Evolutionary conservation across 2,888 invertebrate species (phyloP).

Genomic region (Pimpla rufipes): DNA sequence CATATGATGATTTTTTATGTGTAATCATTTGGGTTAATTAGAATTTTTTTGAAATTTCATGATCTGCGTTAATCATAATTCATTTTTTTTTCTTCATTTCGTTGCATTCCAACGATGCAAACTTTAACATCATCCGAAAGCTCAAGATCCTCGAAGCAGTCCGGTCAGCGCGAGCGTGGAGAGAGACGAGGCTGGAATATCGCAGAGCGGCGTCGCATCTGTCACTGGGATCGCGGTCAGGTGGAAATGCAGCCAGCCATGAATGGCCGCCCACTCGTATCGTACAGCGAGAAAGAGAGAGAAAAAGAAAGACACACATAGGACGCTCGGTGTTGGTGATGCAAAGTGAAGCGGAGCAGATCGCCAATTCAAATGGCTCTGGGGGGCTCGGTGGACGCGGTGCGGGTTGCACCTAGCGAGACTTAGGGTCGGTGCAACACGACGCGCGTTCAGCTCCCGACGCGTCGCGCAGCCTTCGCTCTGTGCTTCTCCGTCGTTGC

Average conservation of each 20-base stretch:
- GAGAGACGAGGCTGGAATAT: neutral
- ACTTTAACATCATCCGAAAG: no score
- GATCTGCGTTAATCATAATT: no score
- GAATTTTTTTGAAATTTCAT: no score
- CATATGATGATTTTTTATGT: no score
- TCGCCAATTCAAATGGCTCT: constrained; percentile 7
- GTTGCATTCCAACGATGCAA: no score
- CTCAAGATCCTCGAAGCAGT: constrained; percentile 28
- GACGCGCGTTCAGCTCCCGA: neutral
- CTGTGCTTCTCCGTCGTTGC: neutral
- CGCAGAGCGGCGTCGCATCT: constrained; percentile 11
- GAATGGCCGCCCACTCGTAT: constrained; percentile 71
- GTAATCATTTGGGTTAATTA: no score
- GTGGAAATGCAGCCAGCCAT: constrained; percentile 70
- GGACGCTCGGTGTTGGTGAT: neutral
- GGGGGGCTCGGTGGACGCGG: neutral
- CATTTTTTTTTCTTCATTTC: no score
- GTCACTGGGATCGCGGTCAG: constrained; percentile 64
- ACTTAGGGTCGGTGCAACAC: neutral
- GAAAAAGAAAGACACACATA: neutral
- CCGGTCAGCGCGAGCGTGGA: neutral
- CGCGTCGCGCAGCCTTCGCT: neutral
- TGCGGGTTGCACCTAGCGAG: constrained; percentile 10
- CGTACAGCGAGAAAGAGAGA: constrained; percentile 14
- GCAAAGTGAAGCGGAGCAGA: constrained; percentile 26